Base-by-base conservation (phyloP, 2,113 vertebrate species). In the Columba livia region DNA sequence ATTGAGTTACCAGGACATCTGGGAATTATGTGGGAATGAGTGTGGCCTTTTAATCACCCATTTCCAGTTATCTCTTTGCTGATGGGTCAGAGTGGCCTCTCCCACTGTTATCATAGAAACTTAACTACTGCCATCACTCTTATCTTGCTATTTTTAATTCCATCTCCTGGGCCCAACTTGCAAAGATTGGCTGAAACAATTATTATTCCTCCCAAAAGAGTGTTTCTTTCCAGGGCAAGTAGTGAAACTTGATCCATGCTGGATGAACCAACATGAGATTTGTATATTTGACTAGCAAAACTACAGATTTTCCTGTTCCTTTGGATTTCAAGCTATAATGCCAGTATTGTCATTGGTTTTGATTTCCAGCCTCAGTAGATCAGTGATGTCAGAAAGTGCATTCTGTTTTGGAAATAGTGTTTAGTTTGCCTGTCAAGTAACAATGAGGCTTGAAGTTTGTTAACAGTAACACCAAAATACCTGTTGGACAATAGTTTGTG, bases 11-110 rank as follows among this genome's bases (percentile, higher is more conserved):
- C 60, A 12, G 70, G 58, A 77, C 8, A 44, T 82, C 44, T 94
- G 90, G 40, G 85, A 94, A 79, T 79, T 44, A n/a, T 82, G 85
- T 90, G 89, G 89, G 78, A 91, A 88, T 51, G 51, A 90, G 48
- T 24, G 34, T 40, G 26, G 26, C 67, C 71, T 93, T 85, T 91
- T 94, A 85, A 61, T 89, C 58, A 75, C 58, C 12, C 20, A 31
- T 89, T 82, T 83, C 24, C 71, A 73, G 62, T 89, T 95, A 90
- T 93, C 65, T 75, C 40, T 82, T 80, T 88, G 53, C 21, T 88
- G 65, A 89, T 93, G 88, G 85, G 50, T 95, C 75, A 91, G 28
- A 62, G 11, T 80, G 58, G 25, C 64, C 50, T 83, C 47, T 92
- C 25, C 32, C 47, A 21, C 60, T 88, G 28, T 79, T 90, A 21